Base-by-base conservation (phyloP, 2,888 invertebrate genomes). In the Xylota segnis region DNA sequence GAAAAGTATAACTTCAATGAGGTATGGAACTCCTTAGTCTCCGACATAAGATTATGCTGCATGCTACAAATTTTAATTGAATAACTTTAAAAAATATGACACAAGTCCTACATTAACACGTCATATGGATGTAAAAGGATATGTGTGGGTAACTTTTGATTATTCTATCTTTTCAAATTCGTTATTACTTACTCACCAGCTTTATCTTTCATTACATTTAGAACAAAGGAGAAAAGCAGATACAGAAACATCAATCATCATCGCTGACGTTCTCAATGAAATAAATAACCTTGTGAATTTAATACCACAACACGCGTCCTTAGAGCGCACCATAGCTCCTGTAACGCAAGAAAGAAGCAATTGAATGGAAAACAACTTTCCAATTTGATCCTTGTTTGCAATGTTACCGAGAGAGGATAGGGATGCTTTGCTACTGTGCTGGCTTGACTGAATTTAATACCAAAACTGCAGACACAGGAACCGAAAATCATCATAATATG, bases 291-390 rank as follows among this genome's bases (percentile, higher is more conserved):
- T 58, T 66, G 66, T 29, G 29, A 66, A 37, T 61, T 52, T 40
- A 77, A 75, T 40, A 56, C 52, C 43, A 68, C 29, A 52, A 45
- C 45, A 37, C 47, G 34, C 56, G 40, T 56, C 32, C 65, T 65
- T 47, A 56, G n/a, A n/a, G 9, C 37, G 65, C 23, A 50, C 16
- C 65, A 32, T 47, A 14, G 40, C 43, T 58, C 29, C 56, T 52
- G 12, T 56, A 40, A 63, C 56, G n/a, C 54, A 56, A 54, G 59
- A 78, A 78, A 68, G 56, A 14, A 50, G 61, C 78, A 83, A 63
- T 74, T 83, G 61, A 47, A 78, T 78, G 68, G 83, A 74, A 83
- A 83, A 66, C 61, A 83, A 74, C 66, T 74, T 74, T 78, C 52
- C 79, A 78, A 78, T 83, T 75, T 78, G 37, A 59, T 68, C 29